These are phyloP conservation scores for Sprattus sprattus DNA, from an alignment of 2,113 vertebrate genomes.

Conservation along the genomic window DNA sequence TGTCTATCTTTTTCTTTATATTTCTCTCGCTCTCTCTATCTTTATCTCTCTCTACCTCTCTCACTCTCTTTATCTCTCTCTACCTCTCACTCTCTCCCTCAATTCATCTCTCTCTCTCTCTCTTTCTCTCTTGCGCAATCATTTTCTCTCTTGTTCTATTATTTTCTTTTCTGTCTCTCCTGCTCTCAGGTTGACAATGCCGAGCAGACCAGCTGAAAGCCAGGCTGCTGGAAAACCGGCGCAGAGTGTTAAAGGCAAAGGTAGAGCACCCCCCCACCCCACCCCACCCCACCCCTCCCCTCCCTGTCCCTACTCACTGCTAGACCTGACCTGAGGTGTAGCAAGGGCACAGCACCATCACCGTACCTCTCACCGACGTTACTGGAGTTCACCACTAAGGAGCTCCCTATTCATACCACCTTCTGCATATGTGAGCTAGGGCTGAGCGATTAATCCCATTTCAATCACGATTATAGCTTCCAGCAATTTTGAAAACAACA, in stretches of 20 bases:
- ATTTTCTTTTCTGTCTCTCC: not conserved
- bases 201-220: not conserved
- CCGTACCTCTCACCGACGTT: too few species aligned
- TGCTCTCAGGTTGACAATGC: not conserved
- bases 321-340: too few species aligned
- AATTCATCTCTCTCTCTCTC: not conserved
- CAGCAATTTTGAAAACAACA: too few species aligned
- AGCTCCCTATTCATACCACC: too few species aligned
- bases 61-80: slow-evolving; percentile 8
- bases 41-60: not conserved
- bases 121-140: not conserved
- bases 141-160: not conserved
- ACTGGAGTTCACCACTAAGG: too few species aligned
- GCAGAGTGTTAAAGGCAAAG: not conserved
- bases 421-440: too few species aligned
- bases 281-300: too few species aligned
- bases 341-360: too few species aligned
- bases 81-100: slow-evolving; percentile 7
- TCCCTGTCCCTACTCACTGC: too few species aligned
- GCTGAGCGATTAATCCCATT: too few species aligned
- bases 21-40: not conserved
- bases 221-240: not conserved
- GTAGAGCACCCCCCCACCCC: not conserved
- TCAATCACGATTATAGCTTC: too few species aligned
- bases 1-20: not conserved